Evolutionary conservation across 2,113 vertebrate genomes (phyloP).

Genomic region (Hydropotes inermis): DNA sequence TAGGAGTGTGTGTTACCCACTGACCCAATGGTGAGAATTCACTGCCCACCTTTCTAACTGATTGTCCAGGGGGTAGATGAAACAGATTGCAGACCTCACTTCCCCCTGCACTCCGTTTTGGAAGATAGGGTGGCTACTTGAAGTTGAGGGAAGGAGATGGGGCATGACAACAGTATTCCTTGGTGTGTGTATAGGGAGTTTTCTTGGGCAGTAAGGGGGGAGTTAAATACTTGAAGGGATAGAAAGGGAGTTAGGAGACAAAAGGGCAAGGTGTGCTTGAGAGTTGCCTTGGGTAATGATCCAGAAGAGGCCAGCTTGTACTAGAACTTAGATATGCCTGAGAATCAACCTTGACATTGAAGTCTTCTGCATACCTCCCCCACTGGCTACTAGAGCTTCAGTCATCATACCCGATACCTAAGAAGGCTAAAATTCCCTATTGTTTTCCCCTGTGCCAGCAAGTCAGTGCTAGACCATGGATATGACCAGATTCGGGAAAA

Average conservation of each 20-base stretch:
- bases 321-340: neutral
- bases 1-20: constrained; percentile 85
- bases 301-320: neutral
- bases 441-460: neutral
- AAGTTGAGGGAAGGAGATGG: neutral
- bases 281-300: neutral
- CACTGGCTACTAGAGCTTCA: neutral
- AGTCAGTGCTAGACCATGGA: neutral
- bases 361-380: neutral
- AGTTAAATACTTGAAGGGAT: neutral
- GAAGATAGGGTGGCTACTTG: neutral
- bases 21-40: constrained; percentile 89
- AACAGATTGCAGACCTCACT: neutral
- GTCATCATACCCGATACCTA: neutral
- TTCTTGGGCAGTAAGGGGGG: neutral
- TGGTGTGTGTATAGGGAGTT: neutral
- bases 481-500: neutral
- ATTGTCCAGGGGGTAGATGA: neutral
- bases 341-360: neutral
- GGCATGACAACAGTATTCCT: neutral
- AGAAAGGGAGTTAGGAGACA: neutral
- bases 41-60: neutral
- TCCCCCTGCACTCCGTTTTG: neutral
- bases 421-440: neutral
- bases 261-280: neutral